phyloP scores from a whole-genome alignment of 2,113 vertebrate genomes.

The Neofelis nebulosa region DNA sequence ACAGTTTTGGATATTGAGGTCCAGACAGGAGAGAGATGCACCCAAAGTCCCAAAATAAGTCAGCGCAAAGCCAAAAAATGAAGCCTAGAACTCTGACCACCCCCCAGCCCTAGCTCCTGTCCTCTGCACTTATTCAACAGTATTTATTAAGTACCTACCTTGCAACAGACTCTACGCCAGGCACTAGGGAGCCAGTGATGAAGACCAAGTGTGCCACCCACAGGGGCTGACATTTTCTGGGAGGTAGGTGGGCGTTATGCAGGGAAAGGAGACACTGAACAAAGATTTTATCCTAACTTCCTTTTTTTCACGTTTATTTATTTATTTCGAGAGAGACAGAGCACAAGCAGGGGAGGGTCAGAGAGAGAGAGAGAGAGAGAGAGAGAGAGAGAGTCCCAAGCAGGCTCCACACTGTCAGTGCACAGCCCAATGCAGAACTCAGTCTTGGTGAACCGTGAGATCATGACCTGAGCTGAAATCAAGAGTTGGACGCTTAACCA shows the following conservation, averaged over 20 bases:
- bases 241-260: neutral
- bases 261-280: neutral
- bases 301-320: too few species aligned
- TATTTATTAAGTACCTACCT: neutral
- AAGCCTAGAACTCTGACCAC: neutral
- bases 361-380: too few species aligned
- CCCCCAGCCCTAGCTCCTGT: neutral
- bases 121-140: neutral
- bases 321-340: too few species aligned
- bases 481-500: too few species aligned
- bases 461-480: too few species aligned
- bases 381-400: too few species aligned
- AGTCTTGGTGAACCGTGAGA: too few species aligned
- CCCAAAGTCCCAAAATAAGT: neutral
- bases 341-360: too few species aligned
- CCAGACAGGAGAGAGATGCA: neutral
- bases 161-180: neutral
- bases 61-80: neutral
- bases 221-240: neutral
- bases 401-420: too few species aligned
- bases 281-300: neutral
- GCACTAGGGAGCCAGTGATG: neutral
- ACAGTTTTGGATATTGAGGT: neutral
- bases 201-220: neutral
- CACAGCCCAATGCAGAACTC: too few species aligned